Conservation (phyloP, 2,113 vertebrate species). For the Pseudois nayaur region DNA sequence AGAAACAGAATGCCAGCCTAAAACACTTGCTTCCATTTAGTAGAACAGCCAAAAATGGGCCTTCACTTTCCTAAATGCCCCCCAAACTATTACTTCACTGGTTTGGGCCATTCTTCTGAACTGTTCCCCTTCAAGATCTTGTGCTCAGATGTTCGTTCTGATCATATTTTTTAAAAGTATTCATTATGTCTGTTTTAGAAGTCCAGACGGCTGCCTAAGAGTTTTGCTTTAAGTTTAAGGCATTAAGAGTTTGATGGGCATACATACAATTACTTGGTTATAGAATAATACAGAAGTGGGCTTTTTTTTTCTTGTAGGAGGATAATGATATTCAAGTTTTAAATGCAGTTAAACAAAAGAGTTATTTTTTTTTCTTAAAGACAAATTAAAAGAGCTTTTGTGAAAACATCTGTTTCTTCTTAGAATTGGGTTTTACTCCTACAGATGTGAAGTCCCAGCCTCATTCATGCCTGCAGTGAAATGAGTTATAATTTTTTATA, state of each 20-base stretch:
- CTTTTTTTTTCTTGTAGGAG: constrained; percentile 8
- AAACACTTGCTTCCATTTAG: background rate
- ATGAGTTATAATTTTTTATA: background rate
- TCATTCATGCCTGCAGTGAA: background rate
- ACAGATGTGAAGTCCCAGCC: background rate
- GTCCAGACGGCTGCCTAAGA: background rate
- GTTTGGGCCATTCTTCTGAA: background rate
- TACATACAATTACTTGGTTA: background rate
- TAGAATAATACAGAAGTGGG: constrained; percentile 23
- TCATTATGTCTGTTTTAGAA: background rate
- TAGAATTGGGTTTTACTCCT: constrained; percentile 38
- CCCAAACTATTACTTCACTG: background rate
- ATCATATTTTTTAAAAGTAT: background rate
- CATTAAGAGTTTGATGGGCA: background rate
- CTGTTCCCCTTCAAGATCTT: background rate
- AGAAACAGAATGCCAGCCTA: background rate
- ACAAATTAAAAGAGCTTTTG: constrained; percentile 46
- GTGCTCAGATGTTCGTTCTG: background rate
- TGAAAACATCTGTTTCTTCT: constrained; percentile 55
- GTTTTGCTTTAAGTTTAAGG: background rate
- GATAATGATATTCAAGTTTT: constrained; percentile 61
- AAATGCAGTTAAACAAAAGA: constrained; percentile 41
- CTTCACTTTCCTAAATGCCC: background rate
- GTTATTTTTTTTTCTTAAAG: constrained; percentile 46
- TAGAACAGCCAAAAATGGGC: background rate